Percentiles rank a stretch among this genome's conserved stretches.
Evolutionary conservation across 1,140 invertebrate species (phyloP).

Genomic region (Galleria mellonella): DNA sequence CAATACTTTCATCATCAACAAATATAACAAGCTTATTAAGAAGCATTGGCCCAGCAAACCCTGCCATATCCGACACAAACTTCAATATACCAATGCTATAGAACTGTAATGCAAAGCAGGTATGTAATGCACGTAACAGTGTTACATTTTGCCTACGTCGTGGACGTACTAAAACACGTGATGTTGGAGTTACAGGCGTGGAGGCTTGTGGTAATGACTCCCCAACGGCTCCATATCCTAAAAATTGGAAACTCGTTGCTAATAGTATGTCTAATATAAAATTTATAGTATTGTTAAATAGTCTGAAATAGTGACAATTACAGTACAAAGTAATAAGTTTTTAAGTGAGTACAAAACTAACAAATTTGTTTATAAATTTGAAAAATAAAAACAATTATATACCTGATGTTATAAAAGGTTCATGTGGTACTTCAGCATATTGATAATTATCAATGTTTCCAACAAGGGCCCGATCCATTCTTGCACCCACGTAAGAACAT

Average conservation of each 20-base stretch:
- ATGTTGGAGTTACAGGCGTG: conserved; percentile 51
- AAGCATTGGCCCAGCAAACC: conserved; percentile 92
- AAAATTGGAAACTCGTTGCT: too few relatives aligned
- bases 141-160: conserved; percentile 74
- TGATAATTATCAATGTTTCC: conserved; percentile 62
- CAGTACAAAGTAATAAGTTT: too few relatives aligned
- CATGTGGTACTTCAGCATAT: conserved; percentile 55
- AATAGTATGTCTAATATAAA: too few relatives aligned
- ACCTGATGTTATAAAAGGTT: conserved; percentile 58
- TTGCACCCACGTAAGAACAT: conserved; percentile 75
- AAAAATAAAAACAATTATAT: conserved; percentile 3
- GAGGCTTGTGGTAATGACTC: conserved; percentile 38
- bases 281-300: too few relatives aligned
- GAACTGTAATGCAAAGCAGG: conserved; percentile 90
- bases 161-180: conserved; percentile 41
- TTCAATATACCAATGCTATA: conserved; percentile 92
- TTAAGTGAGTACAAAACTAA: too few relatives aligned
- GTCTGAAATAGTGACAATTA: too few relatives aligned
- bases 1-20: conserved; percentile 83
- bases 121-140: conserved; percentile 84
- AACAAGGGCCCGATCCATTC: conserved; percentile 75
- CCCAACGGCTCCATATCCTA: conserved; percentile 57
- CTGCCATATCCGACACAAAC: conserved; percentile 86
- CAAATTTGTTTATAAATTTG: background rate
- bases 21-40: conserved; percentile 88